These are phyloP conservation scores for Sipha maydis DNA, from an alignment of 2,888 invertebrate genomes.

Conservation along the genomic window DNA sequence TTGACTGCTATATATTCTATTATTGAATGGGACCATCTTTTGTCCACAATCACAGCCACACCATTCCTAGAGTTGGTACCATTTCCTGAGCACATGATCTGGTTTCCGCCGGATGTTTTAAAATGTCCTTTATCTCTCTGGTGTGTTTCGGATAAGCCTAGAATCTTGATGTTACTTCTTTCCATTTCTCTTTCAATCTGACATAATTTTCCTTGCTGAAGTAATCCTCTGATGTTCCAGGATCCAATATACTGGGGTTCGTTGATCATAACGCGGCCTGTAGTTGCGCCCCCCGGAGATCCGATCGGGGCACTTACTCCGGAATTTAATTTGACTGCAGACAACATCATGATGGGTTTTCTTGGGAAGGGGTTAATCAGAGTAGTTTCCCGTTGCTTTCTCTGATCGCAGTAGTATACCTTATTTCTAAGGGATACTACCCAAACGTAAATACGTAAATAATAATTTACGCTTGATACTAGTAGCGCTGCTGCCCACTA, in stretches of 20 bases:
- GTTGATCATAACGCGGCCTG: too few species aligned
- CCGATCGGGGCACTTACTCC: too few species aligned
- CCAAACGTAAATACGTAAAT: conserved; percentile 24
- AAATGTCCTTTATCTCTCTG: too few species aligned
- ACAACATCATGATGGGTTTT: too few species aligned
- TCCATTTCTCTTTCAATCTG: conserved; percentile 34
- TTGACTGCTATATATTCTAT: conserved; percentile 40
- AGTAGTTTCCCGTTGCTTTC: conserved; percentile 30
- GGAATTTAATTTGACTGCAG: too few species aligned
- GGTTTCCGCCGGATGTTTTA: too few species aligned
- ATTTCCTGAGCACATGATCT: conserved; percentile 35
- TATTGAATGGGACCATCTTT: conserved; percentile 20
- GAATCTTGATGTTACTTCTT: conserved; percentile 24
- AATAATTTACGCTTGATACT: conserved; percentile 19
- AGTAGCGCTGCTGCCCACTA: conserved; percentile 22
- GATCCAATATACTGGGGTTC: conserved; percentile 31
- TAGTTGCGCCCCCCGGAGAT: too few species aligned
- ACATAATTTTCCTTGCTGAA: conserved; percentile 39
- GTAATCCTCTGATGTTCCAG: too few species aligned
- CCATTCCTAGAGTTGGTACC: conserved; percentile 25
- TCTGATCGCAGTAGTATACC: conserved; percentile 21
- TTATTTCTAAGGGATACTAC: conserved; percentile 37
- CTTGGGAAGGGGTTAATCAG: background rate
- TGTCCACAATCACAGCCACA: conserved; percentile 38
- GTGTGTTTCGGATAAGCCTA: conserved; percentile 20